Evolutionary conservation across 92 coral and sea anemone species (phyloP).

Genomic region (Actinostola sp.): DNA sequence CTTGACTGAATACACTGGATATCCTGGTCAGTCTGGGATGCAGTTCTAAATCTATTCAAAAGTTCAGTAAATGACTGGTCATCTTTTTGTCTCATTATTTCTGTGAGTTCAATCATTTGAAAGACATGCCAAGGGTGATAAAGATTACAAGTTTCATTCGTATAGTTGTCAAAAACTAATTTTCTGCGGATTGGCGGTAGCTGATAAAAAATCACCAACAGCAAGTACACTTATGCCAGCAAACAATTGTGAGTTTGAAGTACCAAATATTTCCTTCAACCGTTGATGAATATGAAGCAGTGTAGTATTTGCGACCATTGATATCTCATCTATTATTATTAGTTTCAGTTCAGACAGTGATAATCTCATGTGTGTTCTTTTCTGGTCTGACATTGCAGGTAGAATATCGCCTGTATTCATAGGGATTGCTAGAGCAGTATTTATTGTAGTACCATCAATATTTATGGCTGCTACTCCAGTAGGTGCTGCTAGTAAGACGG

Average conservation of each 20-base stretch:
- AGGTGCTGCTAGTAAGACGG: too few relatives aligned
- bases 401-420: too few relatives aligned
- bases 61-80: constrained; percentile 68
- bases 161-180: constrained; percentile 53
- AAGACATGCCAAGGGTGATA: constrained; percentile 56
- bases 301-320: constrained; percentile 63
- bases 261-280: too few relatives aligned
- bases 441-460: too few relatives aligned
- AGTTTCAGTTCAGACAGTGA: too few relatives aligned
- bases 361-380: too few relatives aligned
- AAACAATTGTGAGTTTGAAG: too few relatives aligned
- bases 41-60: constrained; percentile 68
- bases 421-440: too few relatives aligned
- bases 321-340: constrained; percentile 52
- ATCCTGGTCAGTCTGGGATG: constrained; percentile 58
- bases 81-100: constrained; percentile 73
- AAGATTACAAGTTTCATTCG: constrained; percentile 39
- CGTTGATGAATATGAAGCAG: constrained; percentile 70
- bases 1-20: constrained; percentile 54
- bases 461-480: too few relatives aligned
- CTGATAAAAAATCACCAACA: constrained; percentile 61
- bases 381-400: too few relatives aligned
- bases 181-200: too few relatives aligned
- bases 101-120: constrained; percentile 53
- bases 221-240: constrained; percentile 60